These are phyloP conservation scores for Cantharis flavilabris DNA, from an alignment of 2,888 invertebrate species.

Conservation along the genomic window DNA sequence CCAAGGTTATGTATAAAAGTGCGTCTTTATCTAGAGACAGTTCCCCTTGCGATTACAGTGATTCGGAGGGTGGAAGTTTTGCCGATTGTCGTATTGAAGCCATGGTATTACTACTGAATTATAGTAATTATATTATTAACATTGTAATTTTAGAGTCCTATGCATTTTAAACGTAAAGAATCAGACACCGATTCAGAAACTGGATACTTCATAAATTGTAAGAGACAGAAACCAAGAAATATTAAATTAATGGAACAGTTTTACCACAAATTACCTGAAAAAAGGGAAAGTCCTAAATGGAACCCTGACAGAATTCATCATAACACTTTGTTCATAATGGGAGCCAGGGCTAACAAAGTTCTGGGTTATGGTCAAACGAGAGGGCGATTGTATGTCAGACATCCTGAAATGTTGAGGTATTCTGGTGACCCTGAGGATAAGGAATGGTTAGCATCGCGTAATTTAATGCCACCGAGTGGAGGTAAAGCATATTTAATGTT, in stretches of 20 bases:
- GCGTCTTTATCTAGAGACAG: conserved; percentile 55
- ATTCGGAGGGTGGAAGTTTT: conserved; percentile 60
- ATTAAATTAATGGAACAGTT: conserved; percentile 55
- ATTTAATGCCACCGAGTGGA: conserved; percentile 76
- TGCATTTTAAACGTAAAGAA: conserved; percentile 66
- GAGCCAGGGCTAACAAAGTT: conserved; percentile 74
- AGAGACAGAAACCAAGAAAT: conserved; percentile 43
- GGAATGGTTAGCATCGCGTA: conserved; percentile 78
- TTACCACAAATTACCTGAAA: conserved; percentile 57
- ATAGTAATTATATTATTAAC: conserved; percentile 40
- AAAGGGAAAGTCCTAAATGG: conserved; percentile 70
- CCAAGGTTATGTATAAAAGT: conserved; percentile 69
- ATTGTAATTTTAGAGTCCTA: conserved; percentile 57
- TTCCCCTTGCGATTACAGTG: conserved; percentile 61
- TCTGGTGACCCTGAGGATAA: conserved; percentile 81
- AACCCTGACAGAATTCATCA: conserved; percentile 72
- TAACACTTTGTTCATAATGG: conserved; percentile 80
- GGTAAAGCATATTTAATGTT: conserved; percentile 81
- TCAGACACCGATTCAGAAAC: conserved; percentile 69
- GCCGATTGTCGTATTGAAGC: conserved; percentile 58
- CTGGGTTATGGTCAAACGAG: conserved; percentile 76
- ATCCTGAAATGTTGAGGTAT: conserved; percentile 72
- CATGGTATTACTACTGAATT: conserved; percentile 37
- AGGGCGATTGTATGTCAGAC: conserved; percentile 75
- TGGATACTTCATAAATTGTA: conserved; percentile 53